Base-by-base conservation (phyloP, 2,888 invertebrate genomes). In the Perithous albicinctus region DNA sequence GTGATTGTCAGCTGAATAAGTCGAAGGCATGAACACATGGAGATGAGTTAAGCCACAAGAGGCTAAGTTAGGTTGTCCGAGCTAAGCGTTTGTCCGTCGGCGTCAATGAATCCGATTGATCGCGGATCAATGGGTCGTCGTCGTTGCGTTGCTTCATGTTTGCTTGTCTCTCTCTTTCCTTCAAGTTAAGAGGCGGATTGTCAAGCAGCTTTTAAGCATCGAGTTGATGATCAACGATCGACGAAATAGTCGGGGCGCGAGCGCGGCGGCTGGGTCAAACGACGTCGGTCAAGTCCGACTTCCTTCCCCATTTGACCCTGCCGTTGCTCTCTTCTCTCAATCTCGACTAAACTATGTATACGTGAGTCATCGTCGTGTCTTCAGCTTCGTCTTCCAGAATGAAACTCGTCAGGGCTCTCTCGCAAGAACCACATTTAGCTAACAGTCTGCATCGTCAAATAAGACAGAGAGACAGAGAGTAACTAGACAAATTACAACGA, bases 21-120 rank as follows among this genome's bases (percentile, higher is more conserved):
- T 38, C 12, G 23, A 10, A 5, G 48, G 18, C 20, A 43, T n/a
- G n/a, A n/a, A 43, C 67, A 48, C 35, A 35, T 35, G 51, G n/a
- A 32, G 15, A 48, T 29, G 12, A 46, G 18, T 20, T 18, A 10
- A 15, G 43, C n/a, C 15, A 43, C n/a, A 43, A n/a, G n/a, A n/a
- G n/a, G 2, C 15, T 1, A 48, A 51, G 51, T 23, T n/a, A 23
- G 51, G n/a, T n/a, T n/a, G n/a, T n/a, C 12, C 51, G 23, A 18
- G 59, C 18, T 20, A 41, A 32, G 29, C 18, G 32, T 46, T 67
- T 35, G 38, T 43, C 48, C 66, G 67, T 38, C 75, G 75, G 90
- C 88, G 88, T 89, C 88, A 91, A 91, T 91, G 89, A 91, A 91
- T 91, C 86, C 89, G 91, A 92, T 92, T 91, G 91, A 92, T 92